phyloP scores from a whole-genome alignment of 2,113 vertebrate species.

The Tragelaphus scriptus region DNA sequence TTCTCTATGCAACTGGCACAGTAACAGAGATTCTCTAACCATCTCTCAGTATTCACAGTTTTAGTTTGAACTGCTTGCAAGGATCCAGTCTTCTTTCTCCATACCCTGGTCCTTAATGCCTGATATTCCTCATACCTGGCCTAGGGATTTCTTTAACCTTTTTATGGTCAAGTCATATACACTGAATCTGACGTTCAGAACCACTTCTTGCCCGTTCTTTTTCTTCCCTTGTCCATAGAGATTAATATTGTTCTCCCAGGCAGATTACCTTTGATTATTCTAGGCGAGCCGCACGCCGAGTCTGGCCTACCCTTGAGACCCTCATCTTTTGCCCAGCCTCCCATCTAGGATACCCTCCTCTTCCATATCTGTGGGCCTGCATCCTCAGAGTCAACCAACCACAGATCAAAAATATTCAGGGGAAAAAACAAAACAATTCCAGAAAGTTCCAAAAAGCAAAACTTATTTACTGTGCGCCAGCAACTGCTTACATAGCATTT shows the following conservation, averaged over 20 bases:
- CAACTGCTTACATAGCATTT: neutral
- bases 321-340: neutral
- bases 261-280: neutral
- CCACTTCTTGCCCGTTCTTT: neutral
- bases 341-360: neutral
- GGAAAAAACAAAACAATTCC: neutral
- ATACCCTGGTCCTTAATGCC: neutral
- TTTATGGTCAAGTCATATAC: neutral
- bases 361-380: neutral
- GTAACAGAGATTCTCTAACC: neutral
- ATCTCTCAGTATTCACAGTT: neutral
- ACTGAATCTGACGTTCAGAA: neutral
- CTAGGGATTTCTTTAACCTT: neutral
- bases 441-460: neutral
- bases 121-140: neutral
- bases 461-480: neutral
- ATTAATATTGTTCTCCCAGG: neutral
- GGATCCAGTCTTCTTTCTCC: neutral
- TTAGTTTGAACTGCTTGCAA: neutral
- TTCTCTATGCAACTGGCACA: fast-evolving
- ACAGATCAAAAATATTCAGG: neutral
- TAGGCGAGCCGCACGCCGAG: fast-evolving
- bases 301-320: neutral
- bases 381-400: neutral
- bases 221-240: neutral